Base-by-base conservation (phyloP, 2,797 vertebrate genomes). In the Hirundo rustica region DNA sequence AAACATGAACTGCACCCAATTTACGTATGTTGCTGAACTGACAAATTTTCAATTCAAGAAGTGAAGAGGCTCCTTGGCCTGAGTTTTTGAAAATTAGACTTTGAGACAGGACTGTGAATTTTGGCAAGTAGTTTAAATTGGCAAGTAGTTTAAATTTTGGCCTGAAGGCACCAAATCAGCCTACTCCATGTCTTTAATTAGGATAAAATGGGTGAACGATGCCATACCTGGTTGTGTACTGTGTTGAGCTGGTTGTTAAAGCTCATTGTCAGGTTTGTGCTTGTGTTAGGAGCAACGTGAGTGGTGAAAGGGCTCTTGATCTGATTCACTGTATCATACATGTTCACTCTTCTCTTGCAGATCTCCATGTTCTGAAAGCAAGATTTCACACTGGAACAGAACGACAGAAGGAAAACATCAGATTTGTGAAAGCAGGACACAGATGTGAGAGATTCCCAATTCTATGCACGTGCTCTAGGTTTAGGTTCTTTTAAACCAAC, bases 311-410 rank as follows among this genome's bases (percentile, higher is more conserved):
- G 98, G 83, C 98, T 99, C 96, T 99, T 99, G 86, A 98, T 98
- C 96, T 98, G 98, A 93, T 98, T 98, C 80, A 99, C 98, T 45
- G 99, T 99, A 82, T 99, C 99, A 50, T 99, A 99, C 96, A 99
- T 98, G 88, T 98, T 99, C 96, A 98, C 99, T 91, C 99, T 98
- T 82, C 99, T 98, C 97, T 99, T 99, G 97, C 99, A 99, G 95
- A 99, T 99, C 94, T 99, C 99, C 99, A 99, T 99, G 79, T 99
- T 99, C 96, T 99, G 99, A 96, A 99, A 99, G 97, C 99, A 99
- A 78, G 99, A 99, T 96, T 99, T 99, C 87, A 99, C 99, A 54
- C 99, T 99, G 97, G 57, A 97, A 97, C 36, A 97, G 66, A 98
- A 32, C 0, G 55, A 87, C 26, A 92, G 64, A 70, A 89, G 55